A percentile compares a stretch with the other conserved stretches of the same genome.
These are phyloP conservation scores for Ditylenchus dipsaci DNA, from an alignment of 1,140 invertebrate genomes.

Conservation along the genomic window DNA sequence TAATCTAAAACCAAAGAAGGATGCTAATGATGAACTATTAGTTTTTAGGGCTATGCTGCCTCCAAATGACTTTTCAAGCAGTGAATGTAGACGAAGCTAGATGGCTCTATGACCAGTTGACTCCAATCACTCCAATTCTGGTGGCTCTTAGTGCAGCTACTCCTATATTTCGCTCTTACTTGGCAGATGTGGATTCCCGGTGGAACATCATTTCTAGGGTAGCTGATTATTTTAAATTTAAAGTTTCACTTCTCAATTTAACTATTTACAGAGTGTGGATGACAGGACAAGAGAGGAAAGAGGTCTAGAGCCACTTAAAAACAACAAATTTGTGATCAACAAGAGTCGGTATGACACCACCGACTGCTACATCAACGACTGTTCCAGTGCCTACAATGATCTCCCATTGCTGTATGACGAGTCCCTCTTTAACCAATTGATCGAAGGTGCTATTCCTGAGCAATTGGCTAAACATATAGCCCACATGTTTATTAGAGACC, in stretches of 20 bases:
- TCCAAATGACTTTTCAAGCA: constrained; percentile 80
- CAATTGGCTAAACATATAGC: constrained; percentile 87
- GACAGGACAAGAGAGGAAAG: constrained; percentile 89
- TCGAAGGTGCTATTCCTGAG: constrained; percentile 67
- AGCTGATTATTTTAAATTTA: constrained; percentile 5
- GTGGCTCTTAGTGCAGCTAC: constrained; percentile 91
- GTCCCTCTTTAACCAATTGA: constrained; percentile 74
- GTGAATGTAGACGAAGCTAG: constrained; percentile 92
- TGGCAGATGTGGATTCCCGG: constrained; percentile 90
- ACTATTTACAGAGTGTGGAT: constrained; percentile 70
- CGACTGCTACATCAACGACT: constrained; percentile 86
- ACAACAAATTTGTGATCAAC: constrained; percentile 76
- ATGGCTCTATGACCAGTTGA: constrained; percentile 91
- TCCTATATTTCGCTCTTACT: constrained; percentile 83
- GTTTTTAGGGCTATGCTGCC: constrained; percentile 68
- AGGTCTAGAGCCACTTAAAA: constrained; percentile 68
- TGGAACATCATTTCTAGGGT: constrained; percentile 60
- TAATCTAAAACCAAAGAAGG: too few relatives aligned
- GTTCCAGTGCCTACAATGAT: constrained; percentile 84
- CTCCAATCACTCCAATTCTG: constrained; percentile 94
- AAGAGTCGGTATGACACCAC: constrained; percentile 98
- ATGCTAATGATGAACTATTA: too few relatives aligned
- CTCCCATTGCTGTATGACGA: constrained; percentile 80
- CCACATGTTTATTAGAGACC: constrained; percentile 96
- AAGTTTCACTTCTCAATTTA: constrained; percentile 14